A percentile compares a stretch with the other conserved stretches of the same genome.
Conservation (phyloP, 2,113 vertebrate genomes). For the Lasiurus borealis region DNA sequence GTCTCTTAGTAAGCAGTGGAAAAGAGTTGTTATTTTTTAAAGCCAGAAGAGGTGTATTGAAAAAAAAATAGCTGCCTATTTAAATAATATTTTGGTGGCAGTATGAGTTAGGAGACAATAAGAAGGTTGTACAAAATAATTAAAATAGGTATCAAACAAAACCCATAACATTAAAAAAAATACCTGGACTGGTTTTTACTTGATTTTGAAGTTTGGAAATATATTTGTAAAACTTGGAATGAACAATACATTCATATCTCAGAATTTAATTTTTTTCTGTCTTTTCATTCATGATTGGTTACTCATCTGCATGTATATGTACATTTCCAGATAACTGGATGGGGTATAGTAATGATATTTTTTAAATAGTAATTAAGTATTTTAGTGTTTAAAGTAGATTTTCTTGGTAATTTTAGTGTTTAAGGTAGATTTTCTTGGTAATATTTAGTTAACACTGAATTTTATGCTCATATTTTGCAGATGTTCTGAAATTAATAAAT, state of each 20-base stretch:
- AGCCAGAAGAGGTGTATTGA: slow-evolving; percentile 6
- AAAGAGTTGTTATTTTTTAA: slow-evolving; percentile 49
- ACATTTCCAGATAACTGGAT: slow-evolving; percentile 53
- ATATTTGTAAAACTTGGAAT: slow-evolving; percentile 40
- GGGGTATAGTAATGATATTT: neutral
- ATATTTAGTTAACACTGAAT: slow-evolving; percentile 74
- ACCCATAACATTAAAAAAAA: neutral
- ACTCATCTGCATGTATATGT: slow-evolving; percentile 37
- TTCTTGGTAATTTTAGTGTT: slow-evolving; percentile 56
- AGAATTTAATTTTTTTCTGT: slow-evolving; percentile 62
- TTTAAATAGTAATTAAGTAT: slow-evolving; percentile 40
- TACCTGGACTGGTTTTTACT: slow-evolving; percentile 30
- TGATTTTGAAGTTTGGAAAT: slow-evolving; percentile 34
- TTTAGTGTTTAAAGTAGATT: slow-evolving; percentile 62
- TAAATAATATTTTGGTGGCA: slow-evolving; percentile 43
- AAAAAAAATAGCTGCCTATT: slow-evolving; percentile 10
- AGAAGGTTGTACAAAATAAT: neutral
- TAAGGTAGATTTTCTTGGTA: slow-evolving; percentile 61
- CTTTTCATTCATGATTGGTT: slow-evolving; percentile 60
- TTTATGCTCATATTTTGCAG: slow-evolving; percentile 89
- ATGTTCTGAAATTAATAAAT: slow-evolving; percentile 95
- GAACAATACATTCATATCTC: slow-evolving; percentile 11
- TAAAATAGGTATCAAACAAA: slow-evolving; percentile 36
- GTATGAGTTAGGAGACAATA: neutral
- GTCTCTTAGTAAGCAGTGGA: slow-evolving; percentile 39